Conservation (phyloP, 23 tunicate genomes). For the Botrylloides violaceus region DNA sequence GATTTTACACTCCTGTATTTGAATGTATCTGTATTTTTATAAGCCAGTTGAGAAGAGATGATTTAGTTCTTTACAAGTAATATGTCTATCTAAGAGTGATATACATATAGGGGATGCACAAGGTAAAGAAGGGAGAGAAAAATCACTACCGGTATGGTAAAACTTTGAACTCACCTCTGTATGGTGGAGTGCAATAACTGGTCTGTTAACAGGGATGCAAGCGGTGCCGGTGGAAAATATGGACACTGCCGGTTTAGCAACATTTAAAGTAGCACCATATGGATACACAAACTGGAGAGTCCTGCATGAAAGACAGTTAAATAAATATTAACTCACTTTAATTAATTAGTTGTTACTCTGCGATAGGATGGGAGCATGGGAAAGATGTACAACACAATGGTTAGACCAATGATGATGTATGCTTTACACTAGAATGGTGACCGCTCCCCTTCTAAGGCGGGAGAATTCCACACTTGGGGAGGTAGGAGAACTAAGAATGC, state of each 20-base stretch:
- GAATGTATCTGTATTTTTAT: too few species aligned
- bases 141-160: background rate
- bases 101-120: background rate
- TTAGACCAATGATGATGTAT: too few species aligned
- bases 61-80: background rate
- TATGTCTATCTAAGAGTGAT: background rate
- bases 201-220: slow-evolving; percentile 94
- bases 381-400: too few species aligned
- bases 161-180: slow-evolving; percentile 38
- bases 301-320: slow-evolving; percentile 29
- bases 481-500: too few species aligned
- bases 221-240: slow-evolving; percentile 86
- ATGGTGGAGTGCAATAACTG: slow-evolving; percentile 66
- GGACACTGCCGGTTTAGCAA: slow-evolving; percentile 88
- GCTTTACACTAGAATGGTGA: too few species aligned
- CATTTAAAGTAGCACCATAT: slow-evolving; percentile 90
- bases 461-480: too few species aligned
- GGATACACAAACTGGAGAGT: slow-evolving; percentile 95
- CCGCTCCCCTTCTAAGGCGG: too few species aligned
- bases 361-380: too few species aligned
- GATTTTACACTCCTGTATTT: too few species aligned
- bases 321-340: too few species aligned
- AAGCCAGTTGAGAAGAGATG: background rate
- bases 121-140: background rate
- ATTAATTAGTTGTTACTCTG: too few species aligned